phyloP scores from a whole-genome alignment of 1,140 invertebrate species.

The Papilio glaucus region DNA sequence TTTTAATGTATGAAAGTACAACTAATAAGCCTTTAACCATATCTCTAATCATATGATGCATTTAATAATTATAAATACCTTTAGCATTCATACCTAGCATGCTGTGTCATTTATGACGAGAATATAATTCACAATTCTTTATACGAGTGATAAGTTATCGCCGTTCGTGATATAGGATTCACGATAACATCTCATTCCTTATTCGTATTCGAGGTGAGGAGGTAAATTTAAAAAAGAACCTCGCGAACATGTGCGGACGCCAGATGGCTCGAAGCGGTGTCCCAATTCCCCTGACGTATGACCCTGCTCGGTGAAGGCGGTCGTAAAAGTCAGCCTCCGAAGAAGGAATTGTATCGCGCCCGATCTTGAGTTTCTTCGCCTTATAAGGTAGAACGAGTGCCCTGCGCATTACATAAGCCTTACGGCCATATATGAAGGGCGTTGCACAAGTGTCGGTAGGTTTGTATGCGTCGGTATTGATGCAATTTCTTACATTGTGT shows the following conservation, averaged over 20 bases:
- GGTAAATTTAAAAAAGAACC: slow-evolving; percentile 42
- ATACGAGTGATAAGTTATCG: slow-evolving; percentile 12
- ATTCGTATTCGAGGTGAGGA: slow-evolving; percentile 43
- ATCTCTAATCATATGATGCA: not conserved
- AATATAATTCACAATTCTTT: slow-evolving; percentile 12
- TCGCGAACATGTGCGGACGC: slow-evolving; percentile 43
- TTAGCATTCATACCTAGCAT: slow-evolving; percentile 7
- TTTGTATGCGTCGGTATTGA: slow-evolving; percentile 43
- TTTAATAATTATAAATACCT: not conserved
- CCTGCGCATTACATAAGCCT: slow-evolving; percentile 76
- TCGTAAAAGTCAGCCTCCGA: slow-evolving; percentile 71
- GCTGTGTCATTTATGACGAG: slow-evolving; percentile 13
- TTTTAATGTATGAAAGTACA: not conserved
- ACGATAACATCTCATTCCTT: slow-evolving; percentile 23
- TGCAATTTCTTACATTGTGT: slow-evolving; percentile 56
- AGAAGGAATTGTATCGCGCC: slow-evolving; percentile 68
- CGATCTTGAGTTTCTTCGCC: slow-evolving; percentile 71
- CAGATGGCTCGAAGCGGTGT: slow-evolving; percentile 64
- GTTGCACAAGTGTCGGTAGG: slow-evolving; percentile 58
- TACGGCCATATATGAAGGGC: slow-evolving; percentile 70
- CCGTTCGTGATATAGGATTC: slow-evolving; percentile 2
- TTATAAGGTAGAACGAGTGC: slow-evolving; percentile 67
- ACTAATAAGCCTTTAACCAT: slow-evolving; percentile 6
- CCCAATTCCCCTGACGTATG: slow-evolving; percentile 79
- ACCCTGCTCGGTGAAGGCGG: slow-evolving; percentile 72